Conservation (phyloP, 2,113 vertebrate genomes). For the Scopus umbretta region DNA sequence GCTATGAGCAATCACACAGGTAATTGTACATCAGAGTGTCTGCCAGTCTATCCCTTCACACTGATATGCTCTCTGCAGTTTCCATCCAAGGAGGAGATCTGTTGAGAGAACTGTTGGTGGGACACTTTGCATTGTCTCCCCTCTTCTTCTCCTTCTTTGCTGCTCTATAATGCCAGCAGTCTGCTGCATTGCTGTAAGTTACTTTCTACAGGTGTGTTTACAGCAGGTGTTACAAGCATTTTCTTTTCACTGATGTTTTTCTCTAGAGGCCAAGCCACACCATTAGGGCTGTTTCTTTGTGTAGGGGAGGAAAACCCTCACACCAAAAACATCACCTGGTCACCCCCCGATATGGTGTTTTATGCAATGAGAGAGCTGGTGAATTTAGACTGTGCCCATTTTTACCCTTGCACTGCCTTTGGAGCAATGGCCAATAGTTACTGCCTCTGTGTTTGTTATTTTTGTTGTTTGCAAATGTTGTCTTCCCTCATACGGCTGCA, state of each 20-base stretch:
- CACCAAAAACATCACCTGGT: fast-evolving
- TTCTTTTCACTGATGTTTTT: background rate
- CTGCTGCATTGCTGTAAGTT: background rate
- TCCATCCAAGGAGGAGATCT: background rate
- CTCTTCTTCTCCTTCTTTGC: background rate
- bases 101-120: background rate
- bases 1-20: background rate
- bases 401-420: background rate
- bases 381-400: background rate
- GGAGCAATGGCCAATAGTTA: background rate
- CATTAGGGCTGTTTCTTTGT: background rate
- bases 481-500: background rate
- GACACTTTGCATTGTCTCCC: background rate
- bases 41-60: background rate
- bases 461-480: background rate
- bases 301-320: background rate
- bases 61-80: background rate
- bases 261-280: background rate
- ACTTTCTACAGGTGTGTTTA: background rate
- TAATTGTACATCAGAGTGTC: background rate
- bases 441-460: background rate
- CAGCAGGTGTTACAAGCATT: background rate
- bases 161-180: background rate
- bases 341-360: fast-evolving
- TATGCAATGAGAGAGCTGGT: background rate